phyloP scores from a whole-genome alignment of 2,888 invertebrate genomes.

The Acleris sparsana region DNA sequence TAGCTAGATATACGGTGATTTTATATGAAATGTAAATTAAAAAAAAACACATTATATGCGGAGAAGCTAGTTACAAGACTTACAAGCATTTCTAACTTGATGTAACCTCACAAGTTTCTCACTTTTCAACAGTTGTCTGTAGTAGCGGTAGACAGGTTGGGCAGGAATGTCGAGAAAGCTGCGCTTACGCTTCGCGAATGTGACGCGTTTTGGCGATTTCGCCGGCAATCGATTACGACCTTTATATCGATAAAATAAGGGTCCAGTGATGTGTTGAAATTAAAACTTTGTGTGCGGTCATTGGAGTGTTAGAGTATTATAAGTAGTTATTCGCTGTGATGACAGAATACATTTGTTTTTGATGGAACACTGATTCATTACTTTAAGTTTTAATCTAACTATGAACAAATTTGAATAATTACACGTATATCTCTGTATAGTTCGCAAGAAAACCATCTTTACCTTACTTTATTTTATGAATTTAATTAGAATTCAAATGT shows the following conservation, averaged over 20 bases:
- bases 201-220: slow-evolving; percentile 33
- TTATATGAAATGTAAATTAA: no score
- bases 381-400: no score
- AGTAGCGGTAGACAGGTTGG: slow-evolving; percentile 52
- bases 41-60: no score
- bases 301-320: not conserved
- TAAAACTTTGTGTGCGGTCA: not conserved
- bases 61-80: no score
- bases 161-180: slow-evolving; percentile 70
- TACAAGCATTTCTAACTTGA: slow-evolving; percentile 1
- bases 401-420: no score
- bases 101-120: slow-evolving; percentile 10
- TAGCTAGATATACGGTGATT: no score
- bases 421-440: no score
- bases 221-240: slow-evolving; percentile 21
- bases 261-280: not conserved
- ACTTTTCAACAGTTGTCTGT: not conserved
- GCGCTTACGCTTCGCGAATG: slow-evolving; percentile 50
- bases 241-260: slow-evolving; percentile 12
- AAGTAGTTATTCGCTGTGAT: not conserved
- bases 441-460: no score
- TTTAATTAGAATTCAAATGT: no score
- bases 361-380: no score
- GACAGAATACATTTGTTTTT: no score
- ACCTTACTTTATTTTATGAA: no score